These are phyloP conservation scores for Craseonycteris thonglongyai DNA, from an alignment of 2,113 vertebrate genomes.

Conservation along the genomic window DNA sequence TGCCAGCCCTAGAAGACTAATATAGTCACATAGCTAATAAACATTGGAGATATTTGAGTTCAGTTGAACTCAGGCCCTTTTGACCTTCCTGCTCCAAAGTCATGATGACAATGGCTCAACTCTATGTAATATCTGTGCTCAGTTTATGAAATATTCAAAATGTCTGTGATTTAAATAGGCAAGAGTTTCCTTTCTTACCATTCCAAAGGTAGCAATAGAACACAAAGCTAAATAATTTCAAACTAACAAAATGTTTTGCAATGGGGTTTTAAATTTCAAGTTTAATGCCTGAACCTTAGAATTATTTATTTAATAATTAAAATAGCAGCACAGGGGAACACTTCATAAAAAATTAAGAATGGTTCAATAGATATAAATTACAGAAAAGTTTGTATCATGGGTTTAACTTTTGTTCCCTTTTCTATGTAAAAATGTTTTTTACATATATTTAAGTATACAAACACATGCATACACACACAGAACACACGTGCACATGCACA, in stretches of 20 bases:
- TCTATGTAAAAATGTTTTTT: not conserved
- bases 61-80: not conserved
- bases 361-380: not conserved
- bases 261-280: not conserved
- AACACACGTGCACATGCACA: not conserved
- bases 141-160: not conserved
- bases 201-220: not conserved
- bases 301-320: conserved; percentile 8
- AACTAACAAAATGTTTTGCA: not conserved
- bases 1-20: not conserved
- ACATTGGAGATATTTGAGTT: not conserved
- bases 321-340: not conserved
- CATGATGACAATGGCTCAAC: not conserved
- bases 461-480: not conserved
- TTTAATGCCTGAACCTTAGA: not conserved
- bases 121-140: not conserved
- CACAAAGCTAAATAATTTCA: conserved; percentile 17
- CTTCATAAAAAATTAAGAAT: conserved; percentile 11
- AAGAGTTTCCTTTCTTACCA: not conserved
- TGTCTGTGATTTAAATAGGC: not conserved
- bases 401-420: conserved; percentile 9
- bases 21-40: not conserved
- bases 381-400: not conserved
- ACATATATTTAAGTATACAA: not conserved
- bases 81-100: not conserved